A percentile compares a stretch with the other conserved stretches of the same genome.
phyloP scores from a whole-genome alignment of 2,797 vertebrate genomes.

The Emydoidea blandingii region DNA sequence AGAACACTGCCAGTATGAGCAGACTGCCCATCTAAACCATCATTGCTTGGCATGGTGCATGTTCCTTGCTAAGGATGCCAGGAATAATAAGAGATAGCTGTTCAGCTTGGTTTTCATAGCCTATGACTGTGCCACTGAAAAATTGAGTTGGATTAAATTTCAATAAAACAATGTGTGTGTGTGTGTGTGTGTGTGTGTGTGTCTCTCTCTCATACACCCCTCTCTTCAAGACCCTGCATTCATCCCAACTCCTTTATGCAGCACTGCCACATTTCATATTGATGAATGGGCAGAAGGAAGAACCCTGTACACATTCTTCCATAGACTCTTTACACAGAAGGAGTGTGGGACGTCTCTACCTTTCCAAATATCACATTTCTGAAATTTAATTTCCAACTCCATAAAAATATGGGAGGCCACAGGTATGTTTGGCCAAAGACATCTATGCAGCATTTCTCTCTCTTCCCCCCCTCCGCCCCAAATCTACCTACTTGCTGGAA shows the following conservation, averaged over 20 bases:
- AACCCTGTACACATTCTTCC: not conserved
- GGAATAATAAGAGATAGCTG: not conserved
- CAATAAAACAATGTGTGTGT: not conserved
- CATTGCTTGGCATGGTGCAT: not conserved
- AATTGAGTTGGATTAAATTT: not conserved
- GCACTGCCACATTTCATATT: not conserved
- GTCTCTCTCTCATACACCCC: not conserved
- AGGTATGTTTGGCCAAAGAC: not conserved
- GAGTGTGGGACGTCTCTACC: fast-evolving
- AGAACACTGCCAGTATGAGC: not conserved
- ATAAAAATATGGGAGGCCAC: not conserved
- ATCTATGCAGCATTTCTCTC: not conserved
- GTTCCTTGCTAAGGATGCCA: not conserved
- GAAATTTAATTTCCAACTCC: not conserved
- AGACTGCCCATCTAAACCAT: not conserved
- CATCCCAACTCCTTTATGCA: not conserved
- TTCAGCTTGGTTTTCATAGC: not conserved
- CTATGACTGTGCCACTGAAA: not conserved
- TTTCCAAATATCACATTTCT: constrained; percentile 15
- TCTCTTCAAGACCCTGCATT: not conserved
- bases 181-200: no score
- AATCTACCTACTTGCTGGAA: constrained; percentile 9
- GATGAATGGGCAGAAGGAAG: not conserved
- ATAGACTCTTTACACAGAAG: not conserved
- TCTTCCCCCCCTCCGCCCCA: not conserved